phyloP scores from a whole-genome alignment of 2,888 invertebrate species.

The Erannis defoliaria region DNA sequence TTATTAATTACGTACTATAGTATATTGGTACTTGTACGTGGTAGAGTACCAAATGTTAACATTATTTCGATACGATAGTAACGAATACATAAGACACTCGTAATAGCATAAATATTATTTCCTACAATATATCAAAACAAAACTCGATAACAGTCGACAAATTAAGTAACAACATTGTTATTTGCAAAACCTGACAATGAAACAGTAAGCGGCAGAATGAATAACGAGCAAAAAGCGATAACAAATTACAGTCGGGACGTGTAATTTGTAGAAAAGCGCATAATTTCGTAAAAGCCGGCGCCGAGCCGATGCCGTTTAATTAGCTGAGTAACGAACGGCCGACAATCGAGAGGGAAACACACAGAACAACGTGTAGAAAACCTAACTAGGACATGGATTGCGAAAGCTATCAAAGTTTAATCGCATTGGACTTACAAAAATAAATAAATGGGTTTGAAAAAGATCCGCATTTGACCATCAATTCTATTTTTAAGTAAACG shows the following conservation, averaged over 20 bases:
- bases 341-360: conserved; percentile 16
- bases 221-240: conserved; percentile 19
- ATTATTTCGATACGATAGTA: no score
- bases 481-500: no score
- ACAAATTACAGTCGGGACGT: conserved; percentile 21
- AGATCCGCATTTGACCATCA: no score
- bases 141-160: not conserved
- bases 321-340: conserved; percentile 23
- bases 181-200: conserved; percentile 1
- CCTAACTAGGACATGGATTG: not conserved
- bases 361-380: not conserved
- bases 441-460: no score
- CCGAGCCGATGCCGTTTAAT: conserved; percentile 23
- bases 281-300: conserved; percentile 20
- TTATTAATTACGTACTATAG: no score
- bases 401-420: not conserved
- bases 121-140: no score
- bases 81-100: no score
- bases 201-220: conserved; percentile 10
- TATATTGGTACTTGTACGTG: no score
- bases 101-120: no score
- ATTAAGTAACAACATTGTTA: not conserved
- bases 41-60: no score
- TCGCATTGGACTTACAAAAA: not conserved
- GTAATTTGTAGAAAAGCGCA: conserved; percentile 29